These are phyloP conservation scores for Lepilemur septentrionalis DNA, from an alignment of 2,797 vertebrate genomes.

Conservation along the genomic window DNA sequence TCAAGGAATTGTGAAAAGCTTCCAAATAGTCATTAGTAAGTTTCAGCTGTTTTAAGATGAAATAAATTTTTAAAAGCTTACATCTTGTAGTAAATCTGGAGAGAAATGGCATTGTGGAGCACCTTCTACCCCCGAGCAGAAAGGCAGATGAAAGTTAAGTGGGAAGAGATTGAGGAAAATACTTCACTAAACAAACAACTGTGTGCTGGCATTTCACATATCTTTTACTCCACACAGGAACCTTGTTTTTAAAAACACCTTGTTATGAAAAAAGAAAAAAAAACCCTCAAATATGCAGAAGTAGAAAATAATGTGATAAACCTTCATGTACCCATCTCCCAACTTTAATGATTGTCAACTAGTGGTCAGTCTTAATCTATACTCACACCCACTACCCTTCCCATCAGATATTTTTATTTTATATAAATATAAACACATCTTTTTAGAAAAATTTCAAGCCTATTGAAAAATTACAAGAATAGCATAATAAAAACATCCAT, in stretches of 20 bases:
- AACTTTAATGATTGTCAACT: neutral
- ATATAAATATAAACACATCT: too few relatives aligned
- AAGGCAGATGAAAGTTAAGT: neutral
- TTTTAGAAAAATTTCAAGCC: too few relatives aligned
- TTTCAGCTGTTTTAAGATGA: neutral
- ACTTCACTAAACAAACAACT: neutral
- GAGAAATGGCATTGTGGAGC: neutral
- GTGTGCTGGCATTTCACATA: too few relatives aligned
- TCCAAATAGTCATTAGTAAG: neutral
- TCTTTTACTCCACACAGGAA: too few relatives aligned
- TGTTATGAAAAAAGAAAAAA: neutral
- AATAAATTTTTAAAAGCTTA: neutral
- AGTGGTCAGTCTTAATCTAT: neutral
- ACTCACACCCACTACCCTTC: neutral
- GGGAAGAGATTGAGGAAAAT: neutral
- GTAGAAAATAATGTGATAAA: neutral
- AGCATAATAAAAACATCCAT: too few relatives aligned
- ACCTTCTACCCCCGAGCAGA: too few relatives aligned
- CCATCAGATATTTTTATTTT: neutral
- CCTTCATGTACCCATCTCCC: neutral
- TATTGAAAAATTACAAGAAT: too few relatives aligned
- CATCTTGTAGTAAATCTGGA: neutral
- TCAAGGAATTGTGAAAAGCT: neutral
- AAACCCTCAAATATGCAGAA: neutral
- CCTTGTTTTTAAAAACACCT: neutral